Base-by-base conservation (phyloP, 2,113 vertebrate genomes). In the zebrafish (Danio rerio) region DNA sequence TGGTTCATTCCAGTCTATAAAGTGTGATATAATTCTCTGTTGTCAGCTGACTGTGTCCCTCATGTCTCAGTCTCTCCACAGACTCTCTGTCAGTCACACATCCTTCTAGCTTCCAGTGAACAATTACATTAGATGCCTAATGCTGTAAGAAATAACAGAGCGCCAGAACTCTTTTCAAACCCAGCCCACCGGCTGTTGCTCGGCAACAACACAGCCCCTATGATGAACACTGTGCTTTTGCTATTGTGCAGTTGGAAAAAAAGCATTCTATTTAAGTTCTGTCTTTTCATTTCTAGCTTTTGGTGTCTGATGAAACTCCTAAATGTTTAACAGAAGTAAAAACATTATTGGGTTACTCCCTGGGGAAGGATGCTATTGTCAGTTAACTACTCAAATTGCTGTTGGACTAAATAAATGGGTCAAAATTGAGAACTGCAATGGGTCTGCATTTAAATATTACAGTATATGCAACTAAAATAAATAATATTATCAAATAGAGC, bases 61-160 rank as follows among this genome's bases (percentile, higher is more conserved):
- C n/a, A 40, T 66, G 53, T 68, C 82, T 75, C 70, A 0, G 2
- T 83, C 59, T 86, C 81, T 87, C 76, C 55, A 73, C 40, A 83
- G 83, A 84, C 86, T 81, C 43, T 56, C 78, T 70, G 83, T 83
- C 78, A 80, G 81, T 82, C 5, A 77, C 72, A 71, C 81, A 81
- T 80, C 78, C 45, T 77, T 87, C 59, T 83, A 85, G 89, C 89
- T 89, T 88, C 87, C 84, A 85, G 82, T 85, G 79, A 89, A 90
- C 89, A 88, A 90, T 93, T 90, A 90, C 86, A 90, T 94, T 91
- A 87, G 83, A 91, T 81, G 85, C 87, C 86, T 91, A 93, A 93
- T 90, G 91, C 87, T 86, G 89, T 93, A 90, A 93, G 86, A 93
- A 93, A 92, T 90, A 89, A 91, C 89, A 87, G 88, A 85, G 83